Base-by-base conservation (phyloP, 2,888 invertebrate species). In the Caenorhabditis macrosperma region DNA sequence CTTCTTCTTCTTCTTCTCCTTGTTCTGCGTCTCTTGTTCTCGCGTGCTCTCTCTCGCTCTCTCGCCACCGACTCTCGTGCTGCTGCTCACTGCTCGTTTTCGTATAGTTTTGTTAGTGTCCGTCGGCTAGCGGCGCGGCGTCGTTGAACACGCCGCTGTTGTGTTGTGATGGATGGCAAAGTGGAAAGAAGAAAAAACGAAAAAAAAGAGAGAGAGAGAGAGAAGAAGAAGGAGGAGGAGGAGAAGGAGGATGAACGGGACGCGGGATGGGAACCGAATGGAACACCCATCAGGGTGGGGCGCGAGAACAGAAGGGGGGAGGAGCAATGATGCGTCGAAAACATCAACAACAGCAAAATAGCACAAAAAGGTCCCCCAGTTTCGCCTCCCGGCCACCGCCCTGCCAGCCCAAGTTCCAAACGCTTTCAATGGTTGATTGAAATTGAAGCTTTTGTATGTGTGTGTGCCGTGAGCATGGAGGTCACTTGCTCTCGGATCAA, bases 41-140 rank as follows among this genome's bases (percentile, higher is more conserved):
- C 17, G 33, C 46, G 28, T 22, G 24, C 15, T 12, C 30, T 38
- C 20, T n/a, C n/a, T n/a, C n/a, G n/a, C n/a, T n/a, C n/a, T n/a
- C n/a, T n/a, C n/a, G n/a, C n/a, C n/a, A 4, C 12, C 57, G 24
- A 20, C 60, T 30, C 28, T 38, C 38, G 38, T 22, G 44, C 52
- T 60, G 48, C 52, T 35, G 22, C 48, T 33, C 63, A 61, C 69
- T 60, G 55, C 60, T 64, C 69, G 64, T 78, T 78, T 78, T 78
- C 78, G 78, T 78, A 78, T 78, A 78, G 78, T 71, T 78, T 71
- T 78, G 77, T 77, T 76, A 76, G 76, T 76, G 76, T 76, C 76
- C 77, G 68, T 41, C 64, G 72, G 57, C 72, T 64, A 72, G 64
- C 72, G 64, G 69, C 48, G 68, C 64, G 72, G 55, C 72, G 72